These are phyloP conservation scores for Galleria mellonella DNA, from an alignment of 1,140 invertebrate species.

Conservation along the genomic window DNA sequence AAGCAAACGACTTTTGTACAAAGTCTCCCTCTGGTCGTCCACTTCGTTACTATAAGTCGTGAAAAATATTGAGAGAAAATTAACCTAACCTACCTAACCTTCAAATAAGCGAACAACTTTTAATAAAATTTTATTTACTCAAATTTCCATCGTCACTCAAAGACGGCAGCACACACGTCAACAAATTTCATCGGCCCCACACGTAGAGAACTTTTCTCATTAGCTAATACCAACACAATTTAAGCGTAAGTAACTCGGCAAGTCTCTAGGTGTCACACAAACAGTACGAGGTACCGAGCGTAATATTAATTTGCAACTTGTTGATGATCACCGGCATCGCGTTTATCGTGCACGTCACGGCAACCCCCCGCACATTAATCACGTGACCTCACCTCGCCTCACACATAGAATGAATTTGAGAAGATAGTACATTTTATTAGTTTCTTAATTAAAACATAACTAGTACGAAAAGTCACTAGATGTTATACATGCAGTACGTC, in stretches of 20 bases:
- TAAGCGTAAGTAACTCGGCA: conserved; percentile 3
- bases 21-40: no score
- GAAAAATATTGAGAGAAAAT: no score
- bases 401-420: conserved; percentile 4
- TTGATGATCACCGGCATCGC: conserved; percentile 45
- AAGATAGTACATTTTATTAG: not conserved
- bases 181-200: no score
- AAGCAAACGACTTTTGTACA: no score
- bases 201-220: no score
- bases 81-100: no score
- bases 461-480: conserved; percentile 9
- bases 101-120: no score
- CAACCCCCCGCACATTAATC: conserved; percentile 51
- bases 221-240: no score
- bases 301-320: conserved; percentile 62
- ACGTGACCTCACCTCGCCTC: conserved; percentile 44
- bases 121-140: no score
- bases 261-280: conserved; percentile 23
- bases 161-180: no score
- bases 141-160: no score
- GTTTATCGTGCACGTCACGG: conserved; percentile 41
- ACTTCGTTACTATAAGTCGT: no score
- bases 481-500: conserved; percentile 20
- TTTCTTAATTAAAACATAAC: not conserved
- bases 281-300: conserved; percentile 11